A percentile compares a stretch with the other conserved stretches of the same genome.
Conservation (phyloP, 2,797 vertebrate genomes). For the Cynodonichthys magdalenae region DNA sequence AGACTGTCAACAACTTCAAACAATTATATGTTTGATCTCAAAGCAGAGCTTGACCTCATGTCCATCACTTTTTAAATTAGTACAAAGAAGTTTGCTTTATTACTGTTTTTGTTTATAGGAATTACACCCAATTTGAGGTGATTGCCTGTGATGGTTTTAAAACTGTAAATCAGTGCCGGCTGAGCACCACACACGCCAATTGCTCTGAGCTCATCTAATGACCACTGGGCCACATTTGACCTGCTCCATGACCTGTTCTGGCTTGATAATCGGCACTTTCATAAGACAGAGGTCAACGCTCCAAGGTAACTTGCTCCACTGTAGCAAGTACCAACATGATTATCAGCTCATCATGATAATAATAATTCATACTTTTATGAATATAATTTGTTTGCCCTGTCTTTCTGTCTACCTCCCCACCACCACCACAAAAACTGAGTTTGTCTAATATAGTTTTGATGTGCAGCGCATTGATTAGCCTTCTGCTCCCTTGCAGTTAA, state of each 20-base stretch:
- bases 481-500: conserved; percentile 52
- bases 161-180: conserved; percentile 50
- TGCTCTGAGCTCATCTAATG: conserved; percentile 79
- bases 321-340: conserved; percentile 49
- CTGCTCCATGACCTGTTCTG: conserved; percentile 39
- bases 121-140: conserved; percentile 35
- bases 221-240: conserved; percentile 80
- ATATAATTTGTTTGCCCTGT: conserved; percentile 64
- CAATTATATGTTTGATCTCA: conserved; percentile 42
- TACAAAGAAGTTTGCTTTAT: conserved; percentile 40
- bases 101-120: conserved; percentile 47
- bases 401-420: conserved; percentile 13
- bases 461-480: conserved; percentile 70
- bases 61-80: conserved; percentile 41
- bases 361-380: conserved; percentile 76
- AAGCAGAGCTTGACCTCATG: conserved; percentile 61
- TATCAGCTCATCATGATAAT: conserved; percentile 70
- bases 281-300: conserved; percentile 57
- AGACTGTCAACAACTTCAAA: conserved; percentile 50
- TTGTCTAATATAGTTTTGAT: conserved; percentile 64
- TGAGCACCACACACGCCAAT: conserved; percentile 54
- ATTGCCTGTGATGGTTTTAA: conserved; percentile 35
- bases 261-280: conserved; percentile 52
- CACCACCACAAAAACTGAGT: conserved; percentile 17
- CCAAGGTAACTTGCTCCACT: conserved; percentile 62